Percentiles rank a stretch among this genome's conserved stretches.
These are phyloP conservation scores for Scophthalmus maximus DNA, from an alignment of 2,113 vertebrate genomes.

Conservation along the genomic window DNA sequence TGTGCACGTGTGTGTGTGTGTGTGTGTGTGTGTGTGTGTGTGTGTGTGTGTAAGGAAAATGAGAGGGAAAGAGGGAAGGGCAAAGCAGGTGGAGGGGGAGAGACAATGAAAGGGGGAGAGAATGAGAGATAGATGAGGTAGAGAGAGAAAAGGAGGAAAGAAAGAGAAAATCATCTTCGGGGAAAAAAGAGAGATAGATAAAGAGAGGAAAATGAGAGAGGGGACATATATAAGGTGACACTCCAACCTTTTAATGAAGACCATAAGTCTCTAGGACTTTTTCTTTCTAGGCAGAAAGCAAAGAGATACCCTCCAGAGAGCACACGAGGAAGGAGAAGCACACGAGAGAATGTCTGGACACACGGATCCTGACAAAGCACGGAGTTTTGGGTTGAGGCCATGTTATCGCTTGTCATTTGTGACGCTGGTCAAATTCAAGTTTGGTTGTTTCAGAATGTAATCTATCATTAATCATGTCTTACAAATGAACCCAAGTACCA, in stretches of 20 bases:
- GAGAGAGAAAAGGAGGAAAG: slow-evolving; percentile 18
- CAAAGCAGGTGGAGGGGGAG: slow-evolving; percentile 53
- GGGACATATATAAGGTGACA: slow-evolving; percentile 94
- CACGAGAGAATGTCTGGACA: background rate
- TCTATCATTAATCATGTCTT: slow-evolving; percentile 1
- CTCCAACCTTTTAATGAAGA: slow-evolving; percentile 96
- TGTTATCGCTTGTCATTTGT: background rate
- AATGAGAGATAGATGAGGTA: slow-evolving; percentile 61
- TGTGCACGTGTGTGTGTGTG: slow-evolving; percentile 23
- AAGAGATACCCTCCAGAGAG: slow-evolving; percentile 57
- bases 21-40: slow-evolving; percentile 48
- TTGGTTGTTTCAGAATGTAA: background rate
- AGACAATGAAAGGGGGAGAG: slow-evolving; percentile 49
- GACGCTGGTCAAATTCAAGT: background rate
- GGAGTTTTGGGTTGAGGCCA: background rate
- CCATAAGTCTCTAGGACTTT: slow-evolving; percentile 91
- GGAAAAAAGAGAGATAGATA: slow-evolving; percentile 47
- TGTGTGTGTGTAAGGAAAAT: slow-evolving; percentile 54
- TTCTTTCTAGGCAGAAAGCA: slow-evolving; percentile 88
- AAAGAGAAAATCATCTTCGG: slow-evolving; percentile 40
- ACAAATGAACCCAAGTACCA: no score
- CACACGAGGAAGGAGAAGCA: background rate
- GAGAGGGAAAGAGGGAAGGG: slow-evolving; percentile 66
- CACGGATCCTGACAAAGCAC: background rate
- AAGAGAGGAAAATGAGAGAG: slow-evolving; percentile 70